Conservation (phyloP, 2,797 vertebrate species). For the Etheostoma nigrum region DNA sequence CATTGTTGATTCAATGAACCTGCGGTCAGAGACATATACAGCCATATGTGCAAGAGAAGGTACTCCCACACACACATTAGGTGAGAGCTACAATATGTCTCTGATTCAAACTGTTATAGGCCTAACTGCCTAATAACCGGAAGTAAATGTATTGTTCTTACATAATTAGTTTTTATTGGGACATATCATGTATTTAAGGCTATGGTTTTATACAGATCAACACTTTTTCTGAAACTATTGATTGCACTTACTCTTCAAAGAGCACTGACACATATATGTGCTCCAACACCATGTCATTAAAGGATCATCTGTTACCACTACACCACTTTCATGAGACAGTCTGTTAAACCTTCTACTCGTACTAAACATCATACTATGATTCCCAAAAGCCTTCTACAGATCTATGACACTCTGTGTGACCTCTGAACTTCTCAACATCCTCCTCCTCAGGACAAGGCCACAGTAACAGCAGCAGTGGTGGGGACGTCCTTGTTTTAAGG, state of each 20-base stretch:
- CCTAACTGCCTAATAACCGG: neutral
- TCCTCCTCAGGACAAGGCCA: conserved; percentile 44
- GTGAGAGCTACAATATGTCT: neutral
- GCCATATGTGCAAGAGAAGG: conserved; percentile 49
- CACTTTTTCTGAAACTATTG: neutral
- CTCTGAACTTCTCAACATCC: conserved; percentile 69
- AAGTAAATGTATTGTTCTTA: neutral
- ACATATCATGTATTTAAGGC: neutral
- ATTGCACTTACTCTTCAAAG: neutral
- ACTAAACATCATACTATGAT: neutral
- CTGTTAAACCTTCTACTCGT: neutral
- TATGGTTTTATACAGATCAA: neutral
- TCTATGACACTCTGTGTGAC: conserved; percentile 65
- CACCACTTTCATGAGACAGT: neutral
- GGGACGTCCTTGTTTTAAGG: conserved; percentile 76
- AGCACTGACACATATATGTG: neutral
- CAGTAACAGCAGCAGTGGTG: conserved; percentile 60
- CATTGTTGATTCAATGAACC: conserved; percentile 85
- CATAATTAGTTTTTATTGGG: neutral
- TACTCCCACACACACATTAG: conserved; percentile 2
- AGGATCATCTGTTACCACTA: conserved; percentile 4
- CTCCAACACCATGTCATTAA: neutral
- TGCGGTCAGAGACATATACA: conserved; percentile 76
- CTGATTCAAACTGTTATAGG: neutral
- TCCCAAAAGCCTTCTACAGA: conserved; percentile 24